Percentiles rank a stretch among this genome's conserved stretches.
Conservation (phyloP, 1,140 invertebrate genomes). For the Penaeus chinensis region DNA sequence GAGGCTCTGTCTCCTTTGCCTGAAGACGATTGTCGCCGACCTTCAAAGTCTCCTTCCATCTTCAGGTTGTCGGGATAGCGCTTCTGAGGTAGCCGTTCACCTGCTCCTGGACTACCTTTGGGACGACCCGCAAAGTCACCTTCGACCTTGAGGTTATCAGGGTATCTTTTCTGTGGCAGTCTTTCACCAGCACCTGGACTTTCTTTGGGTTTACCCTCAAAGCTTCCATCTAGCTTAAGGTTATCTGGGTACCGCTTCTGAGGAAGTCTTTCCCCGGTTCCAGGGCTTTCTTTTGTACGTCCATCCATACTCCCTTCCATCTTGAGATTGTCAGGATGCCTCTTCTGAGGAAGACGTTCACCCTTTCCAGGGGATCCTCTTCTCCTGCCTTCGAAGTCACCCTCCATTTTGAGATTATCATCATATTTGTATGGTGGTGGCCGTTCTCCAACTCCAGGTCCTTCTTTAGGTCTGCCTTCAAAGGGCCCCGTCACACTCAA, state of each 20-base stretch:
- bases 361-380: constrained; percentile 68
- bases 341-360: constrained; percentile 63
- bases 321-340: constrained; percentile 66
- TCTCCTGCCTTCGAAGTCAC: constrained; percentile 65
- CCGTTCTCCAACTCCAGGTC: constrained; percentile 43
- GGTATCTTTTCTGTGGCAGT: constrained; percentile 68
- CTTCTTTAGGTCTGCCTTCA: constrained; percentile 47
- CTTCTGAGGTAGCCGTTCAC: constrained; percentile 62
- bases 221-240: constrained; percentile 64
- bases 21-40: constrained; percentile 30
- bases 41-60: constrained; percentile 66
- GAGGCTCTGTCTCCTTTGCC: constrained; percentile 61
- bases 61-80: constrained; percentile 65
- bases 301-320: constrained; percentile 64
- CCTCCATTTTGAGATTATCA: constrained; percentile 66
- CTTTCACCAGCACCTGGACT: constrained; percentile 74
- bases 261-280: constrained; percentile 59
- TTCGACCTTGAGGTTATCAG: constrained; percentile 63
- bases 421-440: constrained; percentile 63
- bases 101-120: constrained; percentile 68
- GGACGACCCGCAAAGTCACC: constrained; percentile 65
- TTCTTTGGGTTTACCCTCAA: constrained; percentile 46
- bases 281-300: constrained; percentile 69
- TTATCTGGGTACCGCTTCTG: constrained; percentile 64
- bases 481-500: constrained; percentile 78